These are phyloP conservation scores for Marmota flaviventris DNA, from an alignment of 2,113 vertebrate species.

Conservation along the genomic window DNA sequence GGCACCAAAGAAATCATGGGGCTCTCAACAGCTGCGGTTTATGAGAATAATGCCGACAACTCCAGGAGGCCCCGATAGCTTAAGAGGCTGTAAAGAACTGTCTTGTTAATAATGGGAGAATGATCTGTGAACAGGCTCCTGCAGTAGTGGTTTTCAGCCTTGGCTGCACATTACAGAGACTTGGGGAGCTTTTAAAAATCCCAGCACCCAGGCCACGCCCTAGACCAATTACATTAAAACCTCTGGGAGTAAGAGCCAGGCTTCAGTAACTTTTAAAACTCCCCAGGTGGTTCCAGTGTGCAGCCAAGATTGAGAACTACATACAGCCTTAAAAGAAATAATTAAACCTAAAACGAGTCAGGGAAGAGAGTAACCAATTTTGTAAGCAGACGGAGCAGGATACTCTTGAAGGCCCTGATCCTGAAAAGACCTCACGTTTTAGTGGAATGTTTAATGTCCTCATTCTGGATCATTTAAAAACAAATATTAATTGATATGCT, in stretches of 20 bases:
- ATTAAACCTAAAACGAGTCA: background rate
- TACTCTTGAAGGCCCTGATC: background rate
- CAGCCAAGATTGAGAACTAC: background rate
- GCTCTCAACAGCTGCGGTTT: conserved; percentile 37
- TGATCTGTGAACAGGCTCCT: conserved; percentile 53
- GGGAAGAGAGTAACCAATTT: background rate
- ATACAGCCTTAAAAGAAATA: background rate
- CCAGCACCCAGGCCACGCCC: conserved; percentile 55
- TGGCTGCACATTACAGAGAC: conserved; percentile 63
- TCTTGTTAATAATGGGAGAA: conserved; percentile 62
- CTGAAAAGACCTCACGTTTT: background rate
- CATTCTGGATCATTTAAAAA: background rate
- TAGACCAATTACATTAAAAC: conserved; percentile 54
- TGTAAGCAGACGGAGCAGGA: background rate
- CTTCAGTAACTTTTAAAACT: conserved; percentile 62
- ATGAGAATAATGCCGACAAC: background rate
- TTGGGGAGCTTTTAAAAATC: conserved; percentile 74
- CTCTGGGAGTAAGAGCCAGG: conserved; percentile 36
- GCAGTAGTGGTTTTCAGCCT: conserved; percentile 32
- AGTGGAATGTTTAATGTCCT: background rate
- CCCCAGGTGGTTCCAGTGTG: background rate
- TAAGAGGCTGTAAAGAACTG: conserved; percentile 60
- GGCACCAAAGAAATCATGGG: background rate
- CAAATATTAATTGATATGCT: background rate
- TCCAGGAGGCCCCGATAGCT: conserved; percentile 56